Conservation (phyloP, 2,797 vertebrate genomes). For the Rhyacichthys aspro region DNA sequence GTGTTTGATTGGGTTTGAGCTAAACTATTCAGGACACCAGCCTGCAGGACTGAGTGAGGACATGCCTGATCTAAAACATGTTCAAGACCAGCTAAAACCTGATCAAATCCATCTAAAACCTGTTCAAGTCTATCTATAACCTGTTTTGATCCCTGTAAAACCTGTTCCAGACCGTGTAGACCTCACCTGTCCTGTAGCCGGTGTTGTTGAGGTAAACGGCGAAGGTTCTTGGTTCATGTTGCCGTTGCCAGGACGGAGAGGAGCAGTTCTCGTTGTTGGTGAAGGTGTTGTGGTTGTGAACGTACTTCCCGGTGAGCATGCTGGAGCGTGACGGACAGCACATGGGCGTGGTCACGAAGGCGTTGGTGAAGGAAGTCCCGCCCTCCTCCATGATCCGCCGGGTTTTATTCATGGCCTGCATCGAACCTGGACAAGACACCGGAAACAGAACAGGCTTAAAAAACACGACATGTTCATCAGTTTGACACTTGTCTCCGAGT, state of each 20-base stretch:
- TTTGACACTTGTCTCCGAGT: too few relatives aligned
- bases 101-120: too few relatives aligned
- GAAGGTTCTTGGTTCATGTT: conserved; percentile 90
- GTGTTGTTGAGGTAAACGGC: conserved; percentile 95
- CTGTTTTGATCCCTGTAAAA: too few relatives aligned
- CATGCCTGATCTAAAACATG: too few relatives aligned
- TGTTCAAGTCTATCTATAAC: too few relatives aligned
- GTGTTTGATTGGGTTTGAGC: too few relatives aligned
- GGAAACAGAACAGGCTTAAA: neutral
- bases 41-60: too few relatives aligned
- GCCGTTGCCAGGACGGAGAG: conserved; percentile 93
- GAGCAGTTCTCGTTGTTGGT: conserved; percentile 99
- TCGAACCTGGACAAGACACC: conserved; percentile 78
- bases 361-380: conserved; percentile 71
- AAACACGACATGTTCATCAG: too few relatives aligned
- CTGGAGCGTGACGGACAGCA: conserved; percentile 94
- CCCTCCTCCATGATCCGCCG: conserved; percentile 71
- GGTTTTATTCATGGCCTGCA: conserved; percentile 92
- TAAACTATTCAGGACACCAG: too few relatives aligned
- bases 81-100: too few relatives aligned
- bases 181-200: conserved; percentile 91
- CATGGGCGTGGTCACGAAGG: conserved; percentile 94
- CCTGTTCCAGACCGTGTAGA: too few relatives aligned
- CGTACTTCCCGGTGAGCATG: conserved; percentile 93
- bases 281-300: conserved; percentile 98